Conservation (phyloP, 2,113 vertebrate species). For the Hippocampus barbouri region DNA sequence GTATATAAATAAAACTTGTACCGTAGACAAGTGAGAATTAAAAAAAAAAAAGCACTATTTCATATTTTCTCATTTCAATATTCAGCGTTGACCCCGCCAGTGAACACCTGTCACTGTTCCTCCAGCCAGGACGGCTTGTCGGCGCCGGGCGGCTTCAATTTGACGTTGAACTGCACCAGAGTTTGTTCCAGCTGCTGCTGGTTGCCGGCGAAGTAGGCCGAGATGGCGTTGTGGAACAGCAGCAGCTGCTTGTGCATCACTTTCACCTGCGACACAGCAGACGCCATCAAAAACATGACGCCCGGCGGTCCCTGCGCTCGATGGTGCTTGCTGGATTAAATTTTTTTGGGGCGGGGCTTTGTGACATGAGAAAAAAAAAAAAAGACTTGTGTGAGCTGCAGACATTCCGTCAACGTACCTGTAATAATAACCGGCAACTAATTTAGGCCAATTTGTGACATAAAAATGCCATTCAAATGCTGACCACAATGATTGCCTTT, state of each 20-base stretch:
- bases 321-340: too few relatives aligned
- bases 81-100: conserved; percentile 28
- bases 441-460: too few relatives aligned
- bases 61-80: conserved; percentile 17
- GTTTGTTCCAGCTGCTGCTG: conserved; percentile 97
- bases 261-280: conserved; percentile 78
- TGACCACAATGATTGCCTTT: too few relatives aligned
- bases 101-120: conserved; percentile 79
- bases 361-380: too few relatives aligned
- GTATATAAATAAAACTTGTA: conserved; percentile 20
- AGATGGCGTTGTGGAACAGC: conserved; percentile 96
- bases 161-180: conserved; percentile 94
- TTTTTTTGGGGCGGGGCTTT: too few relatives aligned
- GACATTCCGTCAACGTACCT: too few relatives aligned
- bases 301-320: too few relatives aligned
- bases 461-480: too few relatives aligned
- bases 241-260: conserved; percentile 99
- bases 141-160: conserved; percentile 85
- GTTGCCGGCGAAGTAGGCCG: conserved; percentile 96
- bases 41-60: background rate
- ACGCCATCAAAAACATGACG: background rate
- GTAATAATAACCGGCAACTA: too few relatives aligned
- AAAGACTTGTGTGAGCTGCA: too few relatives aligned
- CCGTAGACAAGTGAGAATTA: background rate
- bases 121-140: conserved; percentile 98